Percentiles rank a stretch among this genome's conserved stretches.
These are phyloP conservation scores for Strix aluco DNA, from an alignment of 2,113 vertebrate genomes.

Conservation along the genomic window DNA sequence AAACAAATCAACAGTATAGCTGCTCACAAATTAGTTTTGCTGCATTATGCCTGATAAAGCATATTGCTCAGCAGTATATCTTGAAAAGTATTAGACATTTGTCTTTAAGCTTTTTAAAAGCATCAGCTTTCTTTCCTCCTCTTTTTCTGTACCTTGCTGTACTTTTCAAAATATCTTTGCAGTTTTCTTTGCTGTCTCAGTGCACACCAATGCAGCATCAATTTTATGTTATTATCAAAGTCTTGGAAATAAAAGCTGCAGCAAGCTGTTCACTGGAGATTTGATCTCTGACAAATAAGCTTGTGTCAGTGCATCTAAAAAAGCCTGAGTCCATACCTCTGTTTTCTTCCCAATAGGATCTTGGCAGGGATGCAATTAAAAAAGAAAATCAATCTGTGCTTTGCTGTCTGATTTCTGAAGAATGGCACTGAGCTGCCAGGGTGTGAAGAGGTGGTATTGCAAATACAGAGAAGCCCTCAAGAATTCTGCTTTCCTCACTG, in stretches of 20 bases:
- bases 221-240: conserved; percentile 60
- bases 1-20: background rate
- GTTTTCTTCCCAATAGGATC: conserved; percentile 15
- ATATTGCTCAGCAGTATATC: background rate
- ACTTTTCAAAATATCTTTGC: conserved; percentile 20
- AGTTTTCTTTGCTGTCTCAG: conserved; percentile 34
- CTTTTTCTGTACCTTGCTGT: background rate
- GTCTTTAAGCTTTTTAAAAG: conserved; percentile 21
- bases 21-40: background rate
- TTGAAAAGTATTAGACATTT: background rate
- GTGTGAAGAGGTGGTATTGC: background rate
- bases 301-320: conserved; percentile 25
- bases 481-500: background rate
- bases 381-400: conserved; percentile 59
- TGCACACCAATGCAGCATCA: conserved; percentile 39
- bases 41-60: background rate
- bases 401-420: conserved; percentile 49
- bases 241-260: conserved; percentile 39
- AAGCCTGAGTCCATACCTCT: conserved; percentile 14
- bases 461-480: background rate
- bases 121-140: background rate
- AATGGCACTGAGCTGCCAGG: background rate
- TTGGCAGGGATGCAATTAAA: conserved; percentile 57
- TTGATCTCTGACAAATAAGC: conserved; percentile 62
- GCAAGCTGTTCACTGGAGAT: conserved; percentile 48